These are phyloP conservation scores for Anolis apletophallus DNA, from an alignment of 2,797 vertebrate species.

Conservation along the genomic window DNA sequence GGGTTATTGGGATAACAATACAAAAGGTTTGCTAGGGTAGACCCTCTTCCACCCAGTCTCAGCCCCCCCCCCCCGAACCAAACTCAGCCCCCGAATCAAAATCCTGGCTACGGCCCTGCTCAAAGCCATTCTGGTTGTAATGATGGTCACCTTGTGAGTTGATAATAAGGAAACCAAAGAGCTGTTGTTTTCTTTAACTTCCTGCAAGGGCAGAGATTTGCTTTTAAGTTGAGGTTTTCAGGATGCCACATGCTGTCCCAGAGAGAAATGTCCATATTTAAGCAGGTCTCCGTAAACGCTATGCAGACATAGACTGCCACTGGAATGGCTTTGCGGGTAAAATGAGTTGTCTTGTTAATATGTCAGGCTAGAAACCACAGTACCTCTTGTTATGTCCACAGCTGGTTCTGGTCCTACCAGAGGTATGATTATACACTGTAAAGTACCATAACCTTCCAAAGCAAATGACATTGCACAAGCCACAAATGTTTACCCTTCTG, in stretches of 20 bases:
- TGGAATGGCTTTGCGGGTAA: neutral
- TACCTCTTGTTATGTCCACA: neutral
- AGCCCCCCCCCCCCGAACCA: no score
- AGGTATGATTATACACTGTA: neutral
- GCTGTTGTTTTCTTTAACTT: neutral
- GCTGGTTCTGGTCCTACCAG: no score
- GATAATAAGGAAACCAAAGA: neutral
- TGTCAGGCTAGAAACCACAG: neutral
- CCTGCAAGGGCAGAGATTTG: neutral
- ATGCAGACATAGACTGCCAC: neutral
- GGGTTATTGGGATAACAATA: no score
- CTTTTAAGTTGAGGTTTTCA: neutral
- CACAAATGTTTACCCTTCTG: neutral
- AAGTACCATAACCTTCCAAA: neutral
- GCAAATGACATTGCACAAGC: neutral
- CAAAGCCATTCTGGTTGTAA: no score
- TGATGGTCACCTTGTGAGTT: neutral
- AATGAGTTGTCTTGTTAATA: neutral
- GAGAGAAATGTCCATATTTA: neutral
- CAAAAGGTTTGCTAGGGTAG: no score
- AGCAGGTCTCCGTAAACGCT: neutral
- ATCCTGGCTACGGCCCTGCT: no score
- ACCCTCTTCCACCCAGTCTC: no score
- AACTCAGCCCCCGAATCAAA: no score
- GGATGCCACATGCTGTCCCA: neutral